Evolutionary conservation across 2,797 vertebrate species (phyloP).

Genomic region (Argyrosomus regius): DNA sequence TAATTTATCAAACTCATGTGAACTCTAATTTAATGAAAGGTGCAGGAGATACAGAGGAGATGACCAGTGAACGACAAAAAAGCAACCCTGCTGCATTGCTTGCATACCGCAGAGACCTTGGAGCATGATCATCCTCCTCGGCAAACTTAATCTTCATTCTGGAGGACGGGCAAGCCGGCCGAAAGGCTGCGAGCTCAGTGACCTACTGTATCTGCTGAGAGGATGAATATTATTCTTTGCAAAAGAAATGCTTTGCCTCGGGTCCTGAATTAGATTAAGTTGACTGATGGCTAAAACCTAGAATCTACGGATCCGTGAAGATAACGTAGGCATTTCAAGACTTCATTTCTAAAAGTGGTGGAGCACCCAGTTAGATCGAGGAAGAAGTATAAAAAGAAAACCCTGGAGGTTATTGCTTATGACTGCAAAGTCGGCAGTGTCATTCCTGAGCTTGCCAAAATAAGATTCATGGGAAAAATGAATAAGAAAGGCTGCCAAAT

Average conservation of each 20-base stretch:
- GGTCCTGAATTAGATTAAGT: slow-evolving; percentile 73
- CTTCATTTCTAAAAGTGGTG: slow-evolving; percentile 12
- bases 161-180: slow-evolving; percentile 59
- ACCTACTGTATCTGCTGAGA: slow-evolving; percentile 71
- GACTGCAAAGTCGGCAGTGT: slow-evolving; percentile 17
- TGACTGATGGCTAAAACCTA: slow-evolving; percentile 67
- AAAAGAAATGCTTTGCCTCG: slow-evolving; percentile 66
- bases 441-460: slow-evolving; percentile 2
- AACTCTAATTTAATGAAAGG: slow-evolving; percentile 50
- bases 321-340: slow-evolving; percentile 30
- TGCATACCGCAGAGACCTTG: slow-evolving; percentile 72
- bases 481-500: background rate
- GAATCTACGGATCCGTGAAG: slow-evolving; percentile 48
- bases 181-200: slow-evolving; percentile 68
- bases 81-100: slow-evolving; percentile 58
- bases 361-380: slow-evolving; percentile 5
- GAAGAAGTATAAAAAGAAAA: slow-evolving; percentile 14
- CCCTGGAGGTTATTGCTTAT: background rate
- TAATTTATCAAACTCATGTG: slow-evolving; percentile 32
- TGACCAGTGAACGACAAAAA: slow-evolving; percentile 50
- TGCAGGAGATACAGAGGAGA: slow-evolving; percentile 45
- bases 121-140: slow-evolving; percentile 75
- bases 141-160: slow-evolving; percentile 80
- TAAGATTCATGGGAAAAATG: background rate
- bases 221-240: slow-evolving; percentile 65